Evolutionary conservation across 2,888 invertebrate genomes (phyloP), one percentile per base, ranked within the genome.

Genomic region (Mesorhabditis sp.): DNA sequence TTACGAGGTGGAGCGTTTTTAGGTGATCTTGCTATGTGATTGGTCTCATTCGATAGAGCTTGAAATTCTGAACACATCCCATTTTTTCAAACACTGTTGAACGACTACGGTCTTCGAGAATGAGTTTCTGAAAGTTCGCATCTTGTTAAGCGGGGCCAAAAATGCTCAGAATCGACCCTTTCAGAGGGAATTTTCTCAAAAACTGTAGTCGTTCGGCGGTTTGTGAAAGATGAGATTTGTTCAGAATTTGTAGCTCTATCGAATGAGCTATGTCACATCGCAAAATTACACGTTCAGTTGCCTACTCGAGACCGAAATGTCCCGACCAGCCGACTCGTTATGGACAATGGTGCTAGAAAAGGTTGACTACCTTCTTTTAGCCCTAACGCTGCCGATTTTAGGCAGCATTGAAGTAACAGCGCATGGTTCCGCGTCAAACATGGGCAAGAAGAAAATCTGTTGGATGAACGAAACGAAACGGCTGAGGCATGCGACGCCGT

Each of bases 221-320:
- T 28, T 28, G 1, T 28, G 28, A 28, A 28, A 28, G 28, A 1
- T 28, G 28, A 28, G 28, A 28, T 28, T 28, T 28, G 28, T 28
- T 28, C 28, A 28, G 28, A 28, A 28, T 28, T 28, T 28, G 1
- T 1, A 2, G 28, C 28, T 28, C 28, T 28, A 28, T 28, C 28
- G 28, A 28, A 28, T 28, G 28, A 28, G 28, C 28, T 28, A 28
- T 28, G 28, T 28, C 28, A 28, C 1, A 28, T 28, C 28, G 28
- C 28, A 28, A 28, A 28, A 28, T 28, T 28, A 2, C 6, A 15
- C 44, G 67, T 74, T 28, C 70, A 80, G 81, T 58, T 74, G 79
- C 15, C 72, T 84, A 1, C 73, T 83, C 43, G 81, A 82, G 70
- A 72, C 82, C 62, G 83, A 83, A 63, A 68, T 80, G n/a, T 74